A percentile compares a stretch with the other conserved stretches of the same genome.
Evolutionary conservation across 37 sponge, comb jelly and placozoan species (phyloP).

Genomic region (Beroe forskalii): DNA sequence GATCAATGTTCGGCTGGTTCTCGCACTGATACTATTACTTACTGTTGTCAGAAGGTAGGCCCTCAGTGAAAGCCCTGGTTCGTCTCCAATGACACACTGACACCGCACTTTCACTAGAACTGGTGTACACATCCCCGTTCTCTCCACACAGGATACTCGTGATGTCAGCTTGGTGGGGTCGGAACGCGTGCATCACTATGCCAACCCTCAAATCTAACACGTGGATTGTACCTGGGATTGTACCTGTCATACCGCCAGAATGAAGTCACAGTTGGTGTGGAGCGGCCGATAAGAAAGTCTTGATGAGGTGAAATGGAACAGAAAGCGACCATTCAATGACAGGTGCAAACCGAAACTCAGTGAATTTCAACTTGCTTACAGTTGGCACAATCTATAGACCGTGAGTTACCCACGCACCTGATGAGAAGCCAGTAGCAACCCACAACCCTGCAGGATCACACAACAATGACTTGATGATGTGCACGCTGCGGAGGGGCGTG

Average conservation of each 20-base stretch:
- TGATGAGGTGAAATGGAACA: no score
- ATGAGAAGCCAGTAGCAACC: conserved; percentile 49
- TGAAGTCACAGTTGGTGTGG: no score
- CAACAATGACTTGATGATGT: conserved; percentile 5
- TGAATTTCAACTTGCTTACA: no score
- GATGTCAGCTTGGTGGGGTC: conserved; percentile 25
- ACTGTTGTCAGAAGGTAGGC: conserved; percentile 47
- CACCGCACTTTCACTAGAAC: conserved; percentile 27
- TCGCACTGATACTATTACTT: no score
- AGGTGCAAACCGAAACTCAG: background rate
- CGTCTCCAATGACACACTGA: conserved; percentile 56
- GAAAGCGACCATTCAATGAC: no score
- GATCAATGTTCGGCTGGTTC: no score
- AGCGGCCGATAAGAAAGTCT: no score
- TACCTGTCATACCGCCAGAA: no score
- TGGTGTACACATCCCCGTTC: conserved; percentile 42
- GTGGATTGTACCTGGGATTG: background rate
- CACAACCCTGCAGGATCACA: conserved; percentile 35
- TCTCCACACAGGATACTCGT: conserved; percentile 1
- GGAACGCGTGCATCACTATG: background rate
- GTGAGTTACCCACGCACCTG: conserved; percentile 10
- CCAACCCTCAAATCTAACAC: conserved; percentile 44
- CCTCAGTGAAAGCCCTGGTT: conserved; percentile 43
- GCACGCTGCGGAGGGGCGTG: background rate
- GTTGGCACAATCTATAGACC: no score